These are phyloP conservation scores for Drosophila murphyi DNA, from an alignment of 1,140 invertebrate species.

Conservation along the genomic window DNA sequence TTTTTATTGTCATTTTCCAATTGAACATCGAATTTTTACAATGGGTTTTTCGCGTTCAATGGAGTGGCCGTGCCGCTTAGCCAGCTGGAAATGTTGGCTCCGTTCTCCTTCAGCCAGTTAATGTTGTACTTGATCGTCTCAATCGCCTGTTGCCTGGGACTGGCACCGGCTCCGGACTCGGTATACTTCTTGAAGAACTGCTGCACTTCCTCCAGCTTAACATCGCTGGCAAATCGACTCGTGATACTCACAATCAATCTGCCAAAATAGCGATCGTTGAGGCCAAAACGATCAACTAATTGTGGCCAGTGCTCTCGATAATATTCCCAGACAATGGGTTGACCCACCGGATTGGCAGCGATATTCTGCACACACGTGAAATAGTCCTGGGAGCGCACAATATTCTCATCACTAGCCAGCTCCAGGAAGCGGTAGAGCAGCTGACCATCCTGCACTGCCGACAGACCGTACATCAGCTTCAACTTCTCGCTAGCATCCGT, in stretches of 20 bases:
- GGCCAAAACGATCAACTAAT: conserved; percentile 90
- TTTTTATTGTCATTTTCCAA: conserved; percentile 13
- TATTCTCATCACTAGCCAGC: conserved; percentile 89
- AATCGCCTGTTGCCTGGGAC: conserved; percentile 89
- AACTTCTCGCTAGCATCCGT: conserved; percentile 90
- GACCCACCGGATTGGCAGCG: conserved; percentile 90
- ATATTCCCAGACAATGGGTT: conserved; percentile 92
- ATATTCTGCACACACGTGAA: conserved; percentile 89
- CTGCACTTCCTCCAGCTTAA: conserved; percentile 90
- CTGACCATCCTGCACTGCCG: conserved; percentile 87
- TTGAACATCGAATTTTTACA: conserved; percentile 54
- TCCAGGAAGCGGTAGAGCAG: conserved; percentile 87
- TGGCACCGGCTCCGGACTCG: conserved; percentile 93
- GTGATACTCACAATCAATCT: conserved; percentile 89
- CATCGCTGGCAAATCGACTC: conserved; percentile 88
- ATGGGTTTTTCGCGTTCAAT: conserved; percentile 57
- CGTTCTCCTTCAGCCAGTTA: conserved; percentile 88
- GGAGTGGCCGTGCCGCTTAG: conserved; percentile 71
- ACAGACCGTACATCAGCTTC: conserved; percentile 89
- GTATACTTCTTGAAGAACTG: conserved; percentile 92
- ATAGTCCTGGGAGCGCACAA: conserved; percentile 94
- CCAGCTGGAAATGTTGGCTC: conserved; percentile 86
- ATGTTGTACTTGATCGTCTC: conserved; percentile 94
- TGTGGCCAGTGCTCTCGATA: conserved; percentile 90
- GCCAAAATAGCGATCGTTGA: conserved; percentile 93